A percentile compares a stretch with the other conserved stretches of the same genome.
Evolutionary conservation across 2,113 vertebrate genomes (phyloP).

Genomic region (Atrichornis clamosus): DNA sequence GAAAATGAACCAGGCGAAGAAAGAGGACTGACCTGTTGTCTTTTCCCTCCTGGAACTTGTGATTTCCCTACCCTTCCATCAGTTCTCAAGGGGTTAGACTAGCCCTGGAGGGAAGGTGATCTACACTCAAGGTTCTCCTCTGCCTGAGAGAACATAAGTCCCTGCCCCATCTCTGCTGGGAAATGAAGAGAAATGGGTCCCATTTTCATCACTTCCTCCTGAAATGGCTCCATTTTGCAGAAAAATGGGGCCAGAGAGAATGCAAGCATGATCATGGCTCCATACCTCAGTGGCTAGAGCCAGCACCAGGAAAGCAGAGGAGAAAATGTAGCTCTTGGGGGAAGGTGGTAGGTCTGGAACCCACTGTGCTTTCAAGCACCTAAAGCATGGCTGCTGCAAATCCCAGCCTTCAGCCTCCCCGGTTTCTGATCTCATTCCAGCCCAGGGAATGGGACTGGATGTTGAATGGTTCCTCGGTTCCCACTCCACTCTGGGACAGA

Average conservation of each 20-base stretch:
- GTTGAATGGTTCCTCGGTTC: not conserved
- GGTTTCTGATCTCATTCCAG: not conserved
- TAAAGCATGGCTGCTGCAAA: not conserved
- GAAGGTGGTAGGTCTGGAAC: not conserved
- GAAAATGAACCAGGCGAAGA: not conserved
- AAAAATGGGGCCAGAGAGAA: not conserved
- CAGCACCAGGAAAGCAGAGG: not conserved
- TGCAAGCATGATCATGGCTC: fast-evolving
- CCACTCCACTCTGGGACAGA: fast-evolving
- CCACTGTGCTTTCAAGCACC: not conserved
- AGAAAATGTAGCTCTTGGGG: not conserved
- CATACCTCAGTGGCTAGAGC: not conserved
- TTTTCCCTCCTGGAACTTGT: not conserved
- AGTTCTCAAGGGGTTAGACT: not conserved
- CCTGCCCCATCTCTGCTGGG: not conserved
- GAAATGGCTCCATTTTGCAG: not conserved
- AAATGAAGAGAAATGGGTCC: not conserved
- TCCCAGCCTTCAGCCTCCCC: not conserved
- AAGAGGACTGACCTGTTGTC: not conserved
- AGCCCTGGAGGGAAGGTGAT: not conserved
- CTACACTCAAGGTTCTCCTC: not conserved
- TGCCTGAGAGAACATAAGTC: not conserved
- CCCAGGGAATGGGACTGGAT: not conserved
- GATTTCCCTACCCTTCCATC: not conserved
- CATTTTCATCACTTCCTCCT: not conserved